Percentiles rank a stretch among this genome's conserved stretches.
Evolutionary conservation across 1,140 invertebrate genomes (phyloP).

Genomic region (Scaptomyza montana): DNA sequence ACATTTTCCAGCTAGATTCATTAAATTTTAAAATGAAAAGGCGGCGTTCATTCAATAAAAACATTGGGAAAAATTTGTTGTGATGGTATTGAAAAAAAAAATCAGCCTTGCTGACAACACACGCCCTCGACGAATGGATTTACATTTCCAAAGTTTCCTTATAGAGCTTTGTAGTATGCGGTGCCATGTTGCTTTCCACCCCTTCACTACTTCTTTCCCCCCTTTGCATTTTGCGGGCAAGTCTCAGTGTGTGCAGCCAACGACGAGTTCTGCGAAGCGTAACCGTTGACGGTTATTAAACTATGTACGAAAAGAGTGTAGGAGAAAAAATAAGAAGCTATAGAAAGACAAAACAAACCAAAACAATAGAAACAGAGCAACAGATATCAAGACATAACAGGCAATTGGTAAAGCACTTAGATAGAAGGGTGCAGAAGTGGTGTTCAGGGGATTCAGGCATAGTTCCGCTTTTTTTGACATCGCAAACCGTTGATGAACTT

Average conservation of each 20-base stretch:
- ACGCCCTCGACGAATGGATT: not conserved
- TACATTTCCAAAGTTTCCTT: constrained; percentile 25
- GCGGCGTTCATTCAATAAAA: too few relatives aligned
- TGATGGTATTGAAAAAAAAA: too few relatives aligned
- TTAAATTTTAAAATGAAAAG: too few relatives aligned
- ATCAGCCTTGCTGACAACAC: too few relatives aligned
- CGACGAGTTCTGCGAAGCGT: constrained; percentile 59
- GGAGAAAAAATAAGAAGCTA: constrained; percentile 26
- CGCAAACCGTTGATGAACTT: constrained; percentile 42
- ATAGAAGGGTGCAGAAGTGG: constrained; percentile 12
- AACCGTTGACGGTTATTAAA: constrained; percentile 77
- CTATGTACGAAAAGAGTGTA: constrained; percentile 44
- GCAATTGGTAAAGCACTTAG: constrained; percentile 26
- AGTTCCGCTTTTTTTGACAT: constrained; percentile 61
- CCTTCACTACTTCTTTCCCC: not conserved
- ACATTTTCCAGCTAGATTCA: too few relatives aligned
- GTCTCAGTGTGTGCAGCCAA: constrained; percentile 20
- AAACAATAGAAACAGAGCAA: constrained; percentile 25
- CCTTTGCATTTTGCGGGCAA: constrained; percentile 10
- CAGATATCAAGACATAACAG: constrained; percentile 45
- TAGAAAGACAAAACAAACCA: constrained; percentile 12
- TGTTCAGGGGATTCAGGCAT: constrained; percentile 61
- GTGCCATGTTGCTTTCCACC: not conserved
- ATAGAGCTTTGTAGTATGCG: constrained; percentile 1
- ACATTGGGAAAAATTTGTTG: too few relatives aligned